Evolutionary conservation across 2,888 invertebrate species (phyloP).

Genomic region (Uropetala carovei): DNA sequence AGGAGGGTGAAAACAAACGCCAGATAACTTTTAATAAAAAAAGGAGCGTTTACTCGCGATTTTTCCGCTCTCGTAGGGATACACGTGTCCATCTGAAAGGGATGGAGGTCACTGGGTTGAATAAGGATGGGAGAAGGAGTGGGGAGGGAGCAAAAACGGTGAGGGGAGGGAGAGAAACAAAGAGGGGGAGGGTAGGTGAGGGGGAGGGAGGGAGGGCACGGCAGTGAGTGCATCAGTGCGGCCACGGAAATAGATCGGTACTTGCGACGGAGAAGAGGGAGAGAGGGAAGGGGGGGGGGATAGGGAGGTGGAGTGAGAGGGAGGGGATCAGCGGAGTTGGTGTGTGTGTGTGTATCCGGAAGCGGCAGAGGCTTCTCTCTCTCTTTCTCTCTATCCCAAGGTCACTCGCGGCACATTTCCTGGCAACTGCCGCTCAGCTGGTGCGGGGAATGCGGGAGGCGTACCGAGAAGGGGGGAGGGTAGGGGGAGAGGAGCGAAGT

Average conservation of each 20-base stretch:
- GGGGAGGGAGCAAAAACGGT: constrained; percentile 6
- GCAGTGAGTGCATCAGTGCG: too few relatives aligned
- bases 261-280: too few relatives aligned
- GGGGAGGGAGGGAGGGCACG: too few relatives aligned
- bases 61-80: background rate
- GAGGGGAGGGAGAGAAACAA: background rate
- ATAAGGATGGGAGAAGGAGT: too few relatives aligned
- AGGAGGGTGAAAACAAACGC: background rate
- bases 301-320: background rate
- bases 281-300: background rate
- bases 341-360: constrained; percentile 39
- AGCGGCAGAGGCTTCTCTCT: constrained; percentile 46
- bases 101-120: constrained; percentile 28
- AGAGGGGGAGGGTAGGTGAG: background rate
- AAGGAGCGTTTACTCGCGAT: background rate
- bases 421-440: constrained; percentile 59
- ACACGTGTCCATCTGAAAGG: constrained; percentile 11
- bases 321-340: background rate
- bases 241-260: too few relatives aligned
- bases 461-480: background rate
- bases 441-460: constrained; percentile 37
- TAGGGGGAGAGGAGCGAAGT: background rate
- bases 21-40: too few relatives aligned
- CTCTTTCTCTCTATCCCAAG: too few relatives aligned
- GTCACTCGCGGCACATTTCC: constrained; percentile 62